phyloP scores from a whole-genome alignment of 2,113 vertebrate genomes.

The Leucopsar rothschildi region DNA sequence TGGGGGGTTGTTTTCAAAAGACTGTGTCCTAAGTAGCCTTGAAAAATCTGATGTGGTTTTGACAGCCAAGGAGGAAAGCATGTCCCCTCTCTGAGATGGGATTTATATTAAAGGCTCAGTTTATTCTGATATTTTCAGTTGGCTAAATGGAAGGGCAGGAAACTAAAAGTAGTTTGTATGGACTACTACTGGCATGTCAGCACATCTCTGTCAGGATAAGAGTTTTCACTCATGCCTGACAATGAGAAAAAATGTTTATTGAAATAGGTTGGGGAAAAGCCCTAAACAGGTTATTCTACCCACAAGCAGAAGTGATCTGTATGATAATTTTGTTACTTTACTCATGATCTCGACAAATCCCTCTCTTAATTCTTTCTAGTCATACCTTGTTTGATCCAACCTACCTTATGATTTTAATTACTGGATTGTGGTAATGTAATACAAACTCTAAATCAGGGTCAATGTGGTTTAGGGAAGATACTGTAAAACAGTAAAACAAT shows the following conservation, averaged over 20 bases:
- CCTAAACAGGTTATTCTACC: not conserved
- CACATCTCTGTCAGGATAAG: not conserved
- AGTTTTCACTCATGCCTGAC: not conserved
- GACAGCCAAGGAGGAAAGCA: not conserved
- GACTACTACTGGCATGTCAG: not conserved
- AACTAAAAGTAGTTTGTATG: not conserved
- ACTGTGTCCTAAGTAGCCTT: not conserved
- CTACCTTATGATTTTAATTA: not conserved
- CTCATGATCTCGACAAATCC: not conserved
- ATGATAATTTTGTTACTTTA: not conserved
- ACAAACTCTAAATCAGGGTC: not conserved
- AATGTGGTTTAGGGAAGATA: not conserved
- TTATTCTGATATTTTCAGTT: not conserved
- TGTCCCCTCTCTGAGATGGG: not conserved
- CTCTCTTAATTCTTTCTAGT: not conserved
- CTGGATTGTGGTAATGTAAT: not conserved
- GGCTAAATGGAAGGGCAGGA: not conserved
- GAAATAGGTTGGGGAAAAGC: not conserved
- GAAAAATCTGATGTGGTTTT: not conserved
- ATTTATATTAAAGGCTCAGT: not conserved
- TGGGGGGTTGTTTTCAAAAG: not conserved
- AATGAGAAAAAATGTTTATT: accelerated
- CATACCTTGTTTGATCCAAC: not conserved
- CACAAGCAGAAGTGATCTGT: not conserved
- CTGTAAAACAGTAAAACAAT: not conserved